Evolutionary conservation across 1,140 invertebrate genomes (phyloP).

Genomic region (Paralvinella palmiformis): DNA sequence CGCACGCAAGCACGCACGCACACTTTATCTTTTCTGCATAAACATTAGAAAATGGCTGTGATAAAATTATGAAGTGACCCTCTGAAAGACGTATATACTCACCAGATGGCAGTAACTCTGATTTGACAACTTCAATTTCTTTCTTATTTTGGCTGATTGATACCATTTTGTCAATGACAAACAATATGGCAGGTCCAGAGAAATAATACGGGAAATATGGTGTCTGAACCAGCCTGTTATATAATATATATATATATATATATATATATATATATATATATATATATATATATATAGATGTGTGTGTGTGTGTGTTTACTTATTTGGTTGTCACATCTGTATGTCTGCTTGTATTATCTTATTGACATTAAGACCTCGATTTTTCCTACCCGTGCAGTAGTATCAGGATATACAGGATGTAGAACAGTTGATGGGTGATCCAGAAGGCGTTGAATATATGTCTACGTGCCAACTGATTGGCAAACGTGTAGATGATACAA

Average conservation of each 20-base stretch:
- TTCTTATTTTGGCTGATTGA: conserved; percentile 61
- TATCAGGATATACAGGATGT: conserved; percentile 81
- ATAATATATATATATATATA: no score
- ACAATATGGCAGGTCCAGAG: conserved; percentile 82
- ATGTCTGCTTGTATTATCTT: no score
- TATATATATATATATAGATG: no score
- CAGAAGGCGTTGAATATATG: conserved; percentile 72
- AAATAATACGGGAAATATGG: conserved; percentile 93
- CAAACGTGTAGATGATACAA: conserved; percentile 95
- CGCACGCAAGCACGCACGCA: no score
- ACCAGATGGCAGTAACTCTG: conserved; percentile 89
- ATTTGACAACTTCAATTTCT: conserved; percentile 89
- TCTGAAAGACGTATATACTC: conserved; percentile 17
- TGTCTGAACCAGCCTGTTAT: conserved; percentile 55
- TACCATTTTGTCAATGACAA: conserved; percentile 86
- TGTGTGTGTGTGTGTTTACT: no score
- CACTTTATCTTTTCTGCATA: no score
- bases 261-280: no score
- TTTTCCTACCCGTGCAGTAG: conserved; percentile 94
- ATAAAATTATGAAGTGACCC: not conserved
- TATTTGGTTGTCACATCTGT: no score
- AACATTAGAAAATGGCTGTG: not conserved
- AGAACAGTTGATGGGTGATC: conserved; percentile 91
- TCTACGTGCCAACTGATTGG: conserved; percentile 86
- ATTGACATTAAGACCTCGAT: no score